Conservation (phyloP, 2,888 invertebrate species). For the Microctonus hyperodae region DNA sequence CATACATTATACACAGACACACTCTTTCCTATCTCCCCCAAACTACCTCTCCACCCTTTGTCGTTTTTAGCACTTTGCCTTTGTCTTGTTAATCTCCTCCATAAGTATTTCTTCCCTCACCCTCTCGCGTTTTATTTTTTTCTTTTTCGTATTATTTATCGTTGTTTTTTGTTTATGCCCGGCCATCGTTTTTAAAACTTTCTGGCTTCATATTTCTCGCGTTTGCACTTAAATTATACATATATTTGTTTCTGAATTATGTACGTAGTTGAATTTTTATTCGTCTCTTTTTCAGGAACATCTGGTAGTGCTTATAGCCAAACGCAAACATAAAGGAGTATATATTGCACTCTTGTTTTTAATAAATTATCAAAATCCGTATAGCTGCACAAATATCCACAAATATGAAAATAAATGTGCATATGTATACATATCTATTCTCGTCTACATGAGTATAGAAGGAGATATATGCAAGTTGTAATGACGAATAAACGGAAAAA, state of each 20-base stretch:
- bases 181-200: conserved; percentile 20
- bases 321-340: conserved; percentile 50
- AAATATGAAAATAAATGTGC: too few species aligned
- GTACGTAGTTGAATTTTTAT: conserved; percentile 42
- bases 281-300: conserved; percentile 53
- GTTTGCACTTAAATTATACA: not conserved
- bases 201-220: conserved; percentile 28
- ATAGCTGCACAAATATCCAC: not conserved
- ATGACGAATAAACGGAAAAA: too few species aligned
- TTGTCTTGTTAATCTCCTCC: conserved; percentile 49
- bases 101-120: conserved; percentile 29
- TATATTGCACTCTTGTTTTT: conserved; percentile 39
- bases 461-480: not conserved
- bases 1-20: not conserved
- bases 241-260: not conserved
- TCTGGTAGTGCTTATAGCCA: conserved; percentile 48
- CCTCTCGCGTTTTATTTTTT: conserved; percentile 22
- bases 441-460: not conserved
- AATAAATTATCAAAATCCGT: conserved; percentile 13
- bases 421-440: not conserved
- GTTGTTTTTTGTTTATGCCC: conserved; percentile 2
- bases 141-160: conserved; percentile 7
- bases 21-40: not conserved
- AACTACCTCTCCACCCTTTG: not conserved
- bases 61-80: conserved; percentile 39